Base-by-base conservation (phyloP, 2,888 invertebrate species). In the Orchesellides sinensis region DNA sequence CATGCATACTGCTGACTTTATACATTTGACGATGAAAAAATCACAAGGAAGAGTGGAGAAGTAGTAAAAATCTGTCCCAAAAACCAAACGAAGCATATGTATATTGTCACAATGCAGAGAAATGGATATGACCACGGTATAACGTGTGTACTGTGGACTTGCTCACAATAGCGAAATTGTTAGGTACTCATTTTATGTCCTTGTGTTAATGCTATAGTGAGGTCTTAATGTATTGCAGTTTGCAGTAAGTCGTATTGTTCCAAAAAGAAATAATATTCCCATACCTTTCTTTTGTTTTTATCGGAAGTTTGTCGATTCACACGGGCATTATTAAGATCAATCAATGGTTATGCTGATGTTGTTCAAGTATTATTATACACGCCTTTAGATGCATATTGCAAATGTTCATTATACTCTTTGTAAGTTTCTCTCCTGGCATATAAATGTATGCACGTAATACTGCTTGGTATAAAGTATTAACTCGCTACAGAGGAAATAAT, bases 261-360 rank as follows among this genome's bases (percentile, higher is more conserved):
- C 54, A 1, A 40, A 32, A 52, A 17, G 6, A 59, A 5, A 19
- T n/a, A n/a, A n/a, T n/a, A n/a, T n/a, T n/a, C n/a, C 40, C n/a
- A n/a, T 40, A n/a, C 8, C 56, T 73, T 72, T 72, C 29, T 27
- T 52, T 77, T 25, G 40, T 35, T 77, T 54, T 45, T 78, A 59
- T 68, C 59, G 77, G 59, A 78, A 78, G 77, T 69, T 78, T 61
- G 69, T 21, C 49, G 74, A 74, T 66, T 66, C 66, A 45, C 75
- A 66, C 54, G 40, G 61, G 70, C 63, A 79, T 79, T 70, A 78
- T 78, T 78, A 78, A 79, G 79, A 79, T 79, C 70, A 79, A 79
- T 79, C 79, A 79, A 79, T 79, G 79, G 61, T 56, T 68, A 35
- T 66, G 21, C n/a, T 21, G 52, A 10, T 52, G 52, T 2, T 52